Base-by-base conservation (phyloP, 2,113 vertebrate species). In the Oxyruncus cristatus region DNA sequence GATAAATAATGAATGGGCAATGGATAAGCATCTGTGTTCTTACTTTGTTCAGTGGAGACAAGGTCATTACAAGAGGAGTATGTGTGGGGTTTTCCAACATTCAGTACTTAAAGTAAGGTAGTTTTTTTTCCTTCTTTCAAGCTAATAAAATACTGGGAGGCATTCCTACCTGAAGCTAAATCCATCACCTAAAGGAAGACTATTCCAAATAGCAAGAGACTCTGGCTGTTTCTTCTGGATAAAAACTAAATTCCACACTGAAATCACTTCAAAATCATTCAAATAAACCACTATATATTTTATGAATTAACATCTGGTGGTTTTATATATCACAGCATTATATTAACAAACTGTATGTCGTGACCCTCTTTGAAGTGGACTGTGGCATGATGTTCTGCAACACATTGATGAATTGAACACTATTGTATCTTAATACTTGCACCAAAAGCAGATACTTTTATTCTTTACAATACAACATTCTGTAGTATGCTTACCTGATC, bases 91-190 rank as follows among this genome's bases (percentile, higher is more conserved):
- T 73, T 87, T 66, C 28, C 35, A 67, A 47, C 26, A 49, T 77
- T 68, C 41, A 10, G 41, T 86, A 79, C 15, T 66, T 85, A 70
- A 79, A 76, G 39, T n/a, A 47, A 24, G 67, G 63, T 85, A 37
- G 4, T 2, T n/a, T 62, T 73, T 81, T 75, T 83, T 47, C 33
- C 91, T 94, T 65, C 95, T 76, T 76, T 89, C 37, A 97, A 99
- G 99, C 98, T 99, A 88, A 99, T 99, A 93, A 99, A 99, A 96
- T 99, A 99, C 94, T 99, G 99, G 99, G 99, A 99, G 85, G 99
- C 99, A 78, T 99, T 99, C 97, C 98, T 99, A 97, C 99, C 99
- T 42, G 99, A 99, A 98, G 99, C 99, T 97, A 99, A 99, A 98
- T 98, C 99, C 85, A 99, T 99, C 88, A 98, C 99, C 78, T 99